A percentile compares a stretch with the other conserved stretches of the same genome.
Conservation (phyloP, 2,888 invertebrate genomes). For the Choreutis nemorana region DNA sequence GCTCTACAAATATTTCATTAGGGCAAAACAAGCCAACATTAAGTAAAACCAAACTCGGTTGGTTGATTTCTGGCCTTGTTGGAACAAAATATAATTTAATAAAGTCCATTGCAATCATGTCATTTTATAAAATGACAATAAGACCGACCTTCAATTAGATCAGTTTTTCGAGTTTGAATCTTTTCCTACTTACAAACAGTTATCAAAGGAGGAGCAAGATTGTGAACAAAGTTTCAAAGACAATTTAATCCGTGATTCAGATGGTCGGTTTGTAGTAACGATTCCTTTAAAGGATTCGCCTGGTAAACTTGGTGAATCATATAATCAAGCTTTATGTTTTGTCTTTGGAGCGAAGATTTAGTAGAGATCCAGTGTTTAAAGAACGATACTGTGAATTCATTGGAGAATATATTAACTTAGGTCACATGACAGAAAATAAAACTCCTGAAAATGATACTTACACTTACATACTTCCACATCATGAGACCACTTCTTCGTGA, state of each 20-base stretch:
- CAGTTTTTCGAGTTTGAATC: constrained; percentile 15
- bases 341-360: constrained; percentile 9
- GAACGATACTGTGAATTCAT: constrained; percentile 1
- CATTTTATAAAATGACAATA: neutral
- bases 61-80: neutral
- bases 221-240: constrained; percentile 12
- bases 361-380: constrained; percentile 4
- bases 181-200: constrained; percentile 8
- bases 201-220: constrained; percentile 9
- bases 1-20: constrained; percentile 4
- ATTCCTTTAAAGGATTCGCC: constrained; percentile 12
- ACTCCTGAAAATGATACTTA: neutral
- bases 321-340: constrained; percentile 13
- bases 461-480: constrained; percentile 7
- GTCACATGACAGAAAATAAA: constrained; percentile 1
- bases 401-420: constrained; percentile 1
- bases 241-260: constrained; percentile 7
- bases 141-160: neutral
- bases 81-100: neutral
- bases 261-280: constrained; percentile 13
- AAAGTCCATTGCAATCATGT: neutral
- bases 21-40: constrained; percentile 5
- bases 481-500: constrained; percentile 10
- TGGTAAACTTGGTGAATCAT: constrained; percentile 13
- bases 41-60: neutral